Conservation (phyloP, 2,888 invertebrate genomes). For the Anoncus sp. region DNA sequence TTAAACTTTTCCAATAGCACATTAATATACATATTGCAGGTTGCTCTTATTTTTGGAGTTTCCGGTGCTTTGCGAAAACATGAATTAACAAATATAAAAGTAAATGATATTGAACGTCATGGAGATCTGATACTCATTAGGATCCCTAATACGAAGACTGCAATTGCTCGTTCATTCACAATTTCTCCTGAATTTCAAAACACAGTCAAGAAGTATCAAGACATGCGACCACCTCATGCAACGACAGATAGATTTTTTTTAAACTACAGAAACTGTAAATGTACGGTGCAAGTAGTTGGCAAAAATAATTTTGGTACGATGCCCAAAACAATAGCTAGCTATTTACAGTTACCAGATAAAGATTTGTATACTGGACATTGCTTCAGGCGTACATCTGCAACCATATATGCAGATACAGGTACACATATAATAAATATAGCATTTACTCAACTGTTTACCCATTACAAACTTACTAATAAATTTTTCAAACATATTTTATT, state of each 20-base stretch:
- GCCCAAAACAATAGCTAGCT: slow-evolving; percentile 59
- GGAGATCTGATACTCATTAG: slow-evolving; percentile 28
- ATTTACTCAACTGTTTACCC: no score
- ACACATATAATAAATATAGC: no score
- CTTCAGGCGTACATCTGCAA: slow-evolving; percentile 65
- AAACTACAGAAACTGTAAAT: slow-evolving; percentile 36
- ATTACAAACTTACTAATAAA: no score
- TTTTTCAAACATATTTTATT: background rate
- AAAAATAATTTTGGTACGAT: slow-evolving; percentile 65
- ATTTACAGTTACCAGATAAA: slow-evolving; percentile 56
- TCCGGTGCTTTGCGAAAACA: slow-evolving; percentile 34
- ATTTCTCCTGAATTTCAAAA: slow-evolving; percentile 40
- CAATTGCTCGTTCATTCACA: slow-evolving; percentile 31
- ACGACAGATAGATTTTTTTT: slow-evolving; percentile 45
- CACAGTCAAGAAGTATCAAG: slow-evolving; percentile 43
- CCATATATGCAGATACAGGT: slow-evolving; percentile 27
- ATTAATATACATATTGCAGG: slow-evolving; percentile 28
- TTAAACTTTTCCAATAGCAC: background rate
- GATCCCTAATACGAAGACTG: slow-evolving; percentile 40
- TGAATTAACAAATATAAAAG: slow-evolving; percentile 37
- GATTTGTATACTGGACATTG: slow-evolving; percentile 65
- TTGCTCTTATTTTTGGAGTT: slow-evolving; percentile 41
- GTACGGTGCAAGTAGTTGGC: slow-evolving; percentile 60
- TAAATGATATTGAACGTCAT: slow-evolving; percentile 35
- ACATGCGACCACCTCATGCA: slow-evolving; percentile 19